Base-by-base conservation (phyloP, 1,140 invertebrate species). In the Drosophila tsacasi region DNA sequence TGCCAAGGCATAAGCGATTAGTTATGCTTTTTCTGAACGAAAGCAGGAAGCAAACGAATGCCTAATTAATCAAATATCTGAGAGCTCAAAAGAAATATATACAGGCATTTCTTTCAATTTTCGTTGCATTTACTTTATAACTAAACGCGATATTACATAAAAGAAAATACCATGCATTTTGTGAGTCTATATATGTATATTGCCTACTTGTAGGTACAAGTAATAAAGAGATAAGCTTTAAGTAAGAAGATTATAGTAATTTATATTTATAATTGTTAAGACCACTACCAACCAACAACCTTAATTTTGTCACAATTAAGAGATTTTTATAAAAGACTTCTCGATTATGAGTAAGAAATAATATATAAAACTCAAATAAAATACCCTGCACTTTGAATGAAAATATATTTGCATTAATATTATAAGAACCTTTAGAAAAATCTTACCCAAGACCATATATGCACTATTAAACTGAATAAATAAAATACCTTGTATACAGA, bases 1-100 rank as follows among this genome's bases (percentile, higher is more conserved):
- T 76, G 61, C 52, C 62, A 30, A 39, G 79, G 62, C 59, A 78
- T 46, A 46, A 61, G 63, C 79, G 67, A 82, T 82, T 82, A 78
- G 79, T 82, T 74, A 52, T 66, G 79, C 73, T 54, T 39, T 76
- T 49, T 76, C 58, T 54, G 17, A 6, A 7, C 42, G 8, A 27
- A 37, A 60, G 30, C 8, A 47, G 46, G 17, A 49, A 32, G 46
- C 32, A 35, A 40, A 75, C 39, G 69, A n/a, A 37, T 30, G 40
- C 15, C 54, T 50, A 76, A 76, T 76, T 76, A 76, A 76, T 76
- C 62, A 66, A 35, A 66, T 60, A 60, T 63, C 46, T 7, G 23
- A 8, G 25, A 19, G 25, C 69, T 49, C 44, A 57, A 50, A 57
- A 4, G 67, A 17, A 37, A 50, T 40, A 40, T 23, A 47, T 50